Base-by-base conservation (phyloP, 2,113 vertebrate species). In the Rhinoptilus africanus region DNA sequence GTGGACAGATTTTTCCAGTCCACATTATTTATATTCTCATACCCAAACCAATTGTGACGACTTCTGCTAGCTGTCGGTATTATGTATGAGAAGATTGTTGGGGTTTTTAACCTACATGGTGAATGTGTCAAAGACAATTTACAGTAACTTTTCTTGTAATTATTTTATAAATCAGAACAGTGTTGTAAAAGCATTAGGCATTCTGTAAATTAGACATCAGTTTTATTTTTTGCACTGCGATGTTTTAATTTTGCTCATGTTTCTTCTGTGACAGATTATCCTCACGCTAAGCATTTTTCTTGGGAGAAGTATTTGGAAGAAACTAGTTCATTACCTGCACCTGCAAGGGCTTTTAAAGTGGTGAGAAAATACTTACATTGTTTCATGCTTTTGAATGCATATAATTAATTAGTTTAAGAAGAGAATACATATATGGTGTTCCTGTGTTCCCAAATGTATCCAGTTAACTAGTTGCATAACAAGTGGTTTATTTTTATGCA, bases 291-390 rank as follows among this genome's bases (percentile, higher is more conserved):
- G 63, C 98, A 97, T 96, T 99, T 99, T 98, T 98, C 98, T 56
- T 99, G 99, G 99, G 98, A 99, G 93, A 98, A 97, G 86, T 99
- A 99, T 86, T 97, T 99, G 96, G 98, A 99, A 97, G 98, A 99
- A 98, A 99, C 98, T 45, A 98, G 97, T 97, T 98, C 98, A 76
- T 97, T 98, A 94, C 98, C 98, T 93, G 98, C 98, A 87, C 98
- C 98, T 96, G 98, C 98, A 87, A 98, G 98, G 81, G 98, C 99
- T 95, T 99, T 99, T 97, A 99, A 99, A 99, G 97, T 97, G 97
- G 98, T 99, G 66, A 98, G 98, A 91, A 82, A 88, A 64, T 77
- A 21, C 56, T 56, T 83, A 12, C 1, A 12, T 47, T 68, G 50
- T 62, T 82, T 67, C 14, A 59, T 69, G 32, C 10, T 45, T 85